phyloP scores from a whole-genome alignment of 1,140 invertebrate genomes.

The Trichonephila clavata region DNA sequence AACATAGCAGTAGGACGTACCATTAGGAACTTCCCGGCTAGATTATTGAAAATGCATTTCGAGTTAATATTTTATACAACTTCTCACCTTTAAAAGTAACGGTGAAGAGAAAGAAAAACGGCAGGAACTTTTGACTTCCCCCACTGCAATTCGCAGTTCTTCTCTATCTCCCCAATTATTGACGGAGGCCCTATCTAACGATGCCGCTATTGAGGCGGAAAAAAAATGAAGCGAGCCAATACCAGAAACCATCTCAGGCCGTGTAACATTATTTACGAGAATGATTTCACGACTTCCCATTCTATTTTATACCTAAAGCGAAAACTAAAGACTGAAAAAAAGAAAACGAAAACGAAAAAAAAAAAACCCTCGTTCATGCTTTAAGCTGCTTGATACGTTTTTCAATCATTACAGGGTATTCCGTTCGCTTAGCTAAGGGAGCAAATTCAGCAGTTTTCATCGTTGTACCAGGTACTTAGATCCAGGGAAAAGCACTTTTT shows the following conservation, averaged over 20 bases:
- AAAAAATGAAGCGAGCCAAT: conserved; percentile 25
- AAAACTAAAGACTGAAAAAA: conserved; percentile 15
- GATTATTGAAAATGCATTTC: conserved; percentile 26
- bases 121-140: neutral
- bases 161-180: neutral
- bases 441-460: conserved; percentile 70
- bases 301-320: conserved; percentile 47
- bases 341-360: neutral
- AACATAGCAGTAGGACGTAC: too few species aligned
- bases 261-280: conserved; percentile 46
- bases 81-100: neutral
- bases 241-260: conserved; percentile 24
- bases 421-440: conserved; percentile 7
- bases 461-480: conserved; percentile 58
- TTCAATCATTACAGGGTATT: conserved; percentile 56
- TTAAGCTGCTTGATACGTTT: conserved; percentile 65
- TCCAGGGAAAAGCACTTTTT: conserved; percentile 44
- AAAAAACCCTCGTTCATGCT: neutral
- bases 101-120: neutral
- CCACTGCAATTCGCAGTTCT: neutral
- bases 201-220: neutral
- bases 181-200: neutral
- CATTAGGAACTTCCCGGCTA: neutral
- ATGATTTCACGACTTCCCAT: conserved; percentile 47
- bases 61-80: neutral